phyloP scores from a whole-genome alignment of 2,797 vertebrate species.

The Peromyscus nudipes region DNA sequence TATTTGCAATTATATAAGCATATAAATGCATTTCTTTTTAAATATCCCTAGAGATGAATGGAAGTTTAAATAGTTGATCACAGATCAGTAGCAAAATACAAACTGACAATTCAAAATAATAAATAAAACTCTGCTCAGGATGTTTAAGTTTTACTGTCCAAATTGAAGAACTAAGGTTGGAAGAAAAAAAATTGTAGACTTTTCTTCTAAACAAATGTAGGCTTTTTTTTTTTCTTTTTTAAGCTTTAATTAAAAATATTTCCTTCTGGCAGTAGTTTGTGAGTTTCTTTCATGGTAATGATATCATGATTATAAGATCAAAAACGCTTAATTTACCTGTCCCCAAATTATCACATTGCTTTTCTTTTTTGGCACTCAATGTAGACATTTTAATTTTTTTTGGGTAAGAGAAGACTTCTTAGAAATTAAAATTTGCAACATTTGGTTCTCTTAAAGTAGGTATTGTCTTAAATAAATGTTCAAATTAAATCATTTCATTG shows the following conservation, averaged over 20 bases:
- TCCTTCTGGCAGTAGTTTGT: slow-evolving; percentile 67
- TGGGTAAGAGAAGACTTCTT: slow-evolving; percentile 50
- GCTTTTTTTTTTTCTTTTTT: not conserved
- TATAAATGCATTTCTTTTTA: slow-evolving; percentile 82
- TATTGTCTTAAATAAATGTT: slow-evolving; percentile 65
- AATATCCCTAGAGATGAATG: slow-evolving; percentile 80
- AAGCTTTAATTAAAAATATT: slow-evolving; percentile 75
- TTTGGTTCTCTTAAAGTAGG: slow-evolving; percentile 62
- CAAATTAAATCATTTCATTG: slow-evolving; percentile 72
- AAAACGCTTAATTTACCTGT: slow-evolving; percentile 61
- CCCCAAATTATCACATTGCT: not conserved
- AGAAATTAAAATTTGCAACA: slow-evolving; percentile 74
- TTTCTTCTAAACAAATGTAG: slow-evolving; percentile 65
- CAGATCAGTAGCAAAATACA: slow-evolving; percentile 81
- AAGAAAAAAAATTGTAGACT: slow-evolving; percentile 57
- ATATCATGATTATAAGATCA: slow-evolving; percentile 68
- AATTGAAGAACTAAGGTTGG: slow-evolving; percentile 66
- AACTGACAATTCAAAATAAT: slow-evolving; percentile 78
- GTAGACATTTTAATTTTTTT: slow-evolving; percentile 60
- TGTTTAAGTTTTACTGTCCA: slow-evolving; percentile 66
- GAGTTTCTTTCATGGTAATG: slow-evolving; percentile 68
- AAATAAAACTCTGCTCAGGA: slow-evolving; percentile 72
- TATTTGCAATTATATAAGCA: slow-evolving; percentile 79
- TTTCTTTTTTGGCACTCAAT: not conserved
- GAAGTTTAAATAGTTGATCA: slow-evolving; percentile 83